A percentile compares a stretch with the other conserved stretches of the same genome.
These are phyloP conservation scores for Anolis apletophallus DNA, from an alignment of 2,797 vertebrate species.

Conservation along the genomic window DNA sequence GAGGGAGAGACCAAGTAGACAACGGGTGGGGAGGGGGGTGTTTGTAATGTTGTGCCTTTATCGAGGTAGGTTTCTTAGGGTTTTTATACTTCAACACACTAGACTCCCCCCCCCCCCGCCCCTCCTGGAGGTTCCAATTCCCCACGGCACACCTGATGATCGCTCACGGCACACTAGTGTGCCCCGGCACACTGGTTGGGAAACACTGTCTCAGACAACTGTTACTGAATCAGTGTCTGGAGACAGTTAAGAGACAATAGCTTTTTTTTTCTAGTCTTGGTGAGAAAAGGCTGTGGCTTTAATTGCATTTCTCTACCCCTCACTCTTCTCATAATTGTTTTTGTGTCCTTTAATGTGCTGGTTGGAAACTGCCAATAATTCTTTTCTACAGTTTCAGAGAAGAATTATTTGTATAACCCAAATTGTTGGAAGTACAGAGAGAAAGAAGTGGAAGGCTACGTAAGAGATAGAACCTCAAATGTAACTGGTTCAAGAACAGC, in stretches of 20 bases:
- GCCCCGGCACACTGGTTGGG: too few species aligned
- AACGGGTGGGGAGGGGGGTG: too few species aligned
- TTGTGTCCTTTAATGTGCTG: slow-evolving; percentile 22
- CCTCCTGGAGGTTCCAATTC: too few species aligned
- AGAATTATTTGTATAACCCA: background rate
- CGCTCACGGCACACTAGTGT: too few species aligned
- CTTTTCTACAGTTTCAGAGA: background rate
- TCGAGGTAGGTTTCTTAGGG: too few species aligned
- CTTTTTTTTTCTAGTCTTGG: slow-evolving; percentile 32
- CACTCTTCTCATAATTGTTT: background rate
- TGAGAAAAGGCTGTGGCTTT: background rate
- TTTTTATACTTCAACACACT: too few species aligned
- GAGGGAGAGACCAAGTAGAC: too few species aligned
- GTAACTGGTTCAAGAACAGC: background rate
- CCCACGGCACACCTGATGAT: too few species aligned
- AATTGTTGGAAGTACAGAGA: background rate
- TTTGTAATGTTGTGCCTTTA: too few species aligned
- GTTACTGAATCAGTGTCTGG: slow-evolving; percentile 19
- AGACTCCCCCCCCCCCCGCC: too few species aligned
- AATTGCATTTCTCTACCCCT: background rate
- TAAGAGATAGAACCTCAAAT: background rate
- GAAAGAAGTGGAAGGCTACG: background rate
- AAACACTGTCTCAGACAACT: slow-evolving; percentile 25
- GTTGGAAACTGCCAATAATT: slow-evolving; percentile 21
- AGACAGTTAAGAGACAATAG: slow-evolving; percentile 39